Evolutionary conservation across 1,140 invertebrate genomes (phyloP), one percentile per base, ranked within the genome.

Genomic region (Streblospio benedicti): DNA sequence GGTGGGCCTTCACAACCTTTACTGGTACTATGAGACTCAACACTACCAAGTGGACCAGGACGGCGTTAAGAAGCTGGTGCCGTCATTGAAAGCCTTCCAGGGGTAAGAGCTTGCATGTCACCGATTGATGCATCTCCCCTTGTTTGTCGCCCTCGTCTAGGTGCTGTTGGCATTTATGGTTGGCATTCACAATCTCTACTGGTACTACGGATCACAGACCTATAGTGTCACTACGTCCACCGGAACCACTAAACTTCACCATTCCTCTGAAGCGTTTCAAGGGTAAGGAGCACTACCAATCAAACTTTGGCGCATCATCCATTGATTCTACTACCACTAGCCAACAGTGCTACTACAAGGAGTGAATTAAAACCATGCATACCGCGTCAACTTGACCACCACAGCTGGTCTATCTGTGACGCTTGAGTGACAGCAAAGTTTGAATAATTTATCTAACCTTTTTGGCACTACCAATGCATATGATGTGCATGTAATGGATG

Each of bases 141-240:
- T n/a, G n/a, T n/a, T n/a, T n/a, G n/a, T n/a, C n/a, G 14, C 20
- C 54, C 95, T 91, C 76, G 86, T 93, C 41, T 81, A 97, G 30
- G 93, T 97, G 1, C 83, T 97, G 23, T 97, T 98, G 76, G 93
- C 94, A 12, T 98, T 98, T 78, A 96, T 88, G 12, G 97, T 89
- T 80, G 95, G 95, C 16, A 62, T 96, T 65, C 95, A 95, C 77
- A 91, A 96, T 71, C 77, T 94, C 50, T 79, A 91, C 47, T 97
- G 94, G 92, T 98, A 97, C 76, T 98, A 98, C 77, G 92, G 94
- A 14, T 68, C 73, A 12, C 71, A 76, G 58, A 69, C 71, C 31
- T 73, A 76, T 32, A 71, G 71, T 30, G 72, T 73, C 68, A 65
- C 70, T 68, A 67, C 66, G 30, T 60, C 71, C 54, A 70, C 72